phyloP scores from a whole-genome alignment of 2,113 vertebrate genomes.

The Notarius lentiginosus region DNA sequence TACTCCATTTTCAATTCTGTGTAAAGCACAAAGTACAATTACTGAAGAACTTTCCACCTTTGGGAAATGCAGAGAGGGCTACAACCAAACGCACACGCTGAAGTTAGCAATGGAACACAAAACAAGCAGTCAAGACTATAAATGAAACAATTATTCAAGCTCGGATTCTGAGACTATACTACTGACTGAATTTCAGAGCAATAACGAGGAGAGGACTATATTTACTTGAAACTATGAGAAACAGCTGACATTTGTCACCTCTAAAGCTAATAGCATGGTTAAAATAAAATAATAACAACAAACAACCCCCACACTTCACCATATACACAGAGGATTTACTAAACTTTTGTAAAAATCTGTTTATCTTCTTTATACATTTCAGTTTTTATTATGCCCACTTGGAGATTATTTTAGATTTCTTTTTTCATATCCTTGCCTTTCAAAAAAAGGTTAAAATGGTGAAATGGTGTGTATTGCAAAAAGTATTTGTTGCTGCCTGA shows the following conservation, averaged over 20 bases:
- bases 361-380: neutral
- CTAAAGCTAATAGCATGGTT: neutral
- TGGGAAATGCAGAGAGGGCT: too few relatives aligned
- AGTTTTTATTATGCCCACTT: neutral
- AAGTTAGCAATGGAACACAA: too few relatives aligned
- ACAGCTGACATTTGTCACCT: neutral
- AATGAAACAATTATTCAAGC: neutral
- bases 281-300: neutral
- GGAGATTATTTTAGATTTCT: too few relatives aligned
- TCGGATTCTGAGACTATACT: neutral
- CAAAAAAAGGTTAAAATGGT: neutral
- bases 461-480: neutral
- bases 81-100: neutral
- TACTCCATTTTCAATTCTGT: neutral
- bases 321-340: neutral
- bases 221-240: neutral
- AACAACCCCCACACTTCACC: too few relatives aligned
- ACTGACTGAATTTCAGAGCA: neutral
- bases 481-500: neutral
- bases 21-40: too few relatives aligned
- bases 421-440: neutral
- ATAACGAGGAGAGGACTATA: neutral
- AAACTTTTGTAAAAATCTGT: neutral
- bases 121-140: neutral
- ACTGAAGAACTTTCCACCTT: too few relatives aligned